A percentile compares a stretch with the other conserved stretches of the same genome.
Evolutionary conservation across 1,140 invertebrate species (phyloP).

Genomic region (Paralvinella palmiformis): DNA sequence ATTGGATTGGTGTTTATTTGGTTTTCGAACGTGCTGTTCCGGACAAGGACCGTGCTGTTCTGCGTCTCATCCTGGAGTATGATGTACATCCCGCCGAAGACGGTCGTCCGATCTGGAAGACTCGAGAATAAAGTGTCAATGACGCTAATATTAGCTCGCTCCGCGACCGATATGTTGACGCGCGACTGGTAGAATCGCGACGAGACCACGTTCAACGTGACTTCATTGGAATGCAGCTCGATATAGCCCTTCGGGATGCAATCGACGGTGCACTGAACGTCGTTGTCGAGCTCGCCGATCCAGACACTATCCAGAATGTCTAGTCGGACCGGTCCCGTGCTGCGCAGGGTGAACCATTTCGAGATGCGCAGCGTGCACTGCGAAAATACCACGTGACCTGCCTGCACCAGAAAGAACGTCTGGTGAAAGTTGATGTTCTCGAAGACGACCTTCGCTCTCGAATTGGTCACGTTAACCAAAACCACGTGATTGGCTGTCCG

Average conservation of each 20-base stretch:
- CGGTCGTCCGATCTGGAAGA: neutral
- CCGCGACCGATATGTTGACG: neutral
- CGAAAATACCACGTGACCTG: neutral
- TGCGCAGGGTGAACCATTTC: neutral
- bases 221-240: neutral
- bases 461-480: neutral
- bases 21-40: constrained; percentile 4
- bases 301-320: neutral
- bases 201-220: neutral
- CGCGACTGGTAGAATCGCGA: neutral
- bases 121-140: neutral
- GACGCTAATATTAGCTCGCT: neutral
- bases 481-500: too few relatives aligned
- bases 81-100: constrained; percentile 8
- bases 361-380: neutral
- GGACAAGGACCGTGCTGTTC: neutral
- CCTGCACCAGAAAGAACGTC: neutral
- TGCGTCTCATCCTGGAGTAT: neutral
- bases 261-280: neutral
- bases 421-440: neutral
- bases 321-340: neutral
- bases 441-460: neutral
- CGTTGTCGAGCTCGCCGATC: neutral
- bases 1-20: constrained; percentile 12
- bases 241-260: neutral